Evolutionary conservation across 2,113 vertebrate species (phyloP).

Genomic region (Bubo bubo): DNA sequence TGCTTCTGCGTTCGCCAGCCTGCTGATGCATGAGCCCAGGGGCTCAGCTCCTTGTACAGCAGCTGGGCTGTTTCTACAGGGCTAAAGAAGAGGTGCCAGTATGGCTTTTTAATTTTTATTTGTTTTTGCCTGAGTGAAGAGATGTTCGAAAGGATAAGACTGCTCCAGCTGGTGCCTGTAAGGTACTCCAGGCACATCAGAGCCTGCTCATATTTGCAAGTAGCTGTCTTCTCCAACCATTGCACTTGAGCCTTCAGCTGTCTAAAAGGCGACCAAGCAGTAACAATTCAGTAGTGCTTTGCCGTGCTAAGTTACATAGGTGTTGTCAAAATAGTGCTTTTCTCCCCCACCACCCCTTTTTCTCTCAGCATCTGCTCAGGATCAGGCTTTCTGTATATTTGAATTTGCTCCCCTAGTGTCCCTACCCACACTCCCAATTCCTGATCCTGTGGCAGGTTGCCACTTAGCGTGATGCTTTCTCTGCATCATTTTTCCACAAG

Average conservation of each 20-base stretch:
- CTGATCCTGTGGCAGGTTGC: not conserved
- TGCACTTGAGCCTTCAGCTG: conserved; percentile 8
- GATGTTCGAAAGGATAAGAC: not conserved
- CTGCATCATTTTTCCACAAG: not conserved
- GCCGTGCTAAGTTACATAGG: not conserved
- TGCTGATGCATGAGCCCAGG: not conserved
- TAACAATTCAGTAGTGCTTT: not conserved
- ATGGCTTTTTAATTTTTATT: not conserved
- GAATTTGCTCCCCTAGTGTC: not conserved
- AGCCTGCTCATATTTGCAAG: not conserved
- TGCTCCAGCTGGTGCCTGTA: conserved; percentile 11
- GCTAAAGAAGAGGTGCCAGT: conserved; percentile 40
- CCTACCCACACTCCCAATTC: not conserved
- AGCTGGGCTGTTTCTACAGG: conserved; percentile 25
- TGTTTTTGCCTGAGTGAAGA: not conserved
- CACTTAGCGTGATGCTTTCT: not conserved
- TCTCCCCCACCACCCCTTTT: not conserved
- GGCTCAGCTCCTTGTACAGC: not conserved
- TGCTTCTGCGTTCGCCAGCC: not conserved
- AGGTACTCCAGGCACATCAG: not conserved
- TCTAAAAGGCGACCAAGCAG: not conserved
- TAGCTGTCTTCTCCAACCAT: not conserved
- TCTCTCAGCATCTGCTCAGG: not conserved
- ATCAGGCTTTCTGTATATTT: not conserved
- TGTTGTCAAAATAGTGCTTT: not conserved